Evolutionary conservation across 2,797 vertebrate species (phyloP), one percentile per base, ranked within the genome.

Genomic region (Halcyon leucocephala): DNA sequence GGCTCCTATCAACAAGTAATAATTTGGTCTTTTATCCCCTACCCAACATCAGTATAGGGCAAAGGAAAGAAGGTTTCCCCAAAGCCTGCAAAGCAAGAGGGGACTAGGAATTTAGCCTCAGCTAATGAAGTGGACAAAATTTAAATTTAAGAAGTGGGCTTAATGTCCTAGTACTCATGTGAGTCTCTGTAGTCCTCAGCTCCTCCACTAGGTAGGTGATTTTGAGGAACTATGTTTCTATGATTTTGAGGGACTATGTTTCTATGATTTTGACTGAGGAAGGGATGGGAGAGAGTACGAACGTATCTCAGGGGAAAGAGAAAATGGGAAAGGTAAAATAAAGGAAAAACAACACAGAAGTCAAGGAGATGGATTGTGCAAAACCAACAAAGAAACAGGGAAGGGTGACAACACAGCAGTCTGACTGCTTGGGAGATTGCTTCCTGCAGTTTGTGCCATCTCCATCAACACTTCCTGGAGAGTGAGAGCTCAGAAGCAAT

Each of bases 301-400:
- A 82, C 17, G 14, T 66, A 55, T 31, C 58, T 78, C 18, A 9
- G 39, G 42, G 28, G 31, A 81, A 6, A 91, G n/a, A 87, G 57
- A 86, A 94, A 84, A 84, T 44, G 64, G 54, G 60, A 84, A 89
- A 85, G 65, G 71, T 22, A 90, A 93, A 84, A 86, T 48, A 89
- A 67, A 86, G 66, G 64, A 86, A 95, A 91, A 65, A 2, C 72
- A 78, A 76, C 46, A 95, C 5, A 6, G 57, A 79, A 85, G 37
- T 91, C 35, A 69, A 70, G 66, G 49, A 78, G 52, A 84, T 21
- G 60, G 84, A 85, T 7, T 14, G 69, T 70, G 52, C 4, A 8
- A 60, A 85, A 86, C n/a, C 33, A 80, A 86, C 48, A 85, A 42
- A 94, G 54, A 94, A 78, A 83, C 0, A 0, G 54, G 42, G 41